phyloP scores from a whole-genome alignment of 2,888 invertebrate species.

The Athrips mouffetella region DNA sequence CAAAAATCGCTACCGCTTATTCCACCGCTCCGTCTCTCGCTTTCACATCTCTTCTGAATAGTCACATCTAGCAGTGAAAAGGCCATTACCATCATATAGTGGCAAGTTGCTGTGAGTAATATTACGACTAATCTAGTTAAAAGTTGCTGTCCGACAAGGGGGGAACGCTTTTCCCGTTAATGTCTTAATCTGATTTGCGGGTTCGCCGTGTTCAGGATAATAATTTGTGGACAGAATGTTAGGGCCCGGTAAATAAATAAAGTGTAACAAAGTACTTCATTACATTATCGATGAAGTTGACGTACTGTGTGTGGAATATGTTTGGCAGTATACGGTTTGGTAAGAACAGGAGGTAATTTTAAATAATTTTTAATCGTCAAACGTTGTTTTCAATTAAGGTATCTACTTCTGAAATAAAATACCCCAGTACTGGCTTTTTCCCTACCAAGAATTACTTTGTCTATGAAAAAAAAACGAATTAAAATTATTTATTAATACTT shows the following conservation, averaged over 20 bases:
- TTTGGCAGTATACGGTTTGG: too few species aligned
- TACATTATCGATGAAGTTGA: neutral
- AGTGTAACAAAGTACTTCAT: neutral
- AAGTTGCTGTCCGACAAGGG: conserved; percentile 17
- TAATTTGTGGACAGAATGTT: conserved; percentile 1
- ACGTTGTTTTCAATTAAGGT: too few species aligned
- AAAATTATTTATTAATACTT: too few species aligned
- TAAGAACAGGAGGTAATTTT: too few species aligned
- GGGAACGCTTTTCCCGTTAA: conserved; percentile 19
- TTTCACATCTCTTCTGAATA: neutral
- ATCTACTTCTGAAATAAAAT: too few species aligned
- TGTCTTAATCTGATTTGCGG: conserved; percentile 28
- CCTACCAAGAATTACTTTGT: too few species aligned
- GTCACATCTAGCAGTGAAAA: conserved; percentile 22
- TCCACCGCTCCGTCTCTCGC: neutral
- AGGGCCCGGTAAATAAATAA: neutral
- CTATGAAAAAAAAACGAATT: too few species aligned
- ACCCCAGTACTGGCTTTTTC: too few species aligned
- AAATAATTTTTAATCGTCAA: too few species aligned
- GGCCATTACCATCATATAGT: conserved; percentile 25
- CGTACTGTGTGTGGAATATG: neutral
- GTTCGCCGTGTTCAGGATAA: conserved; percentile 6
- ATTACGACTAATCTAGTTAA: conserved; percentile 29
- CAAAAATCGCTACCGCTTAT: neutral
- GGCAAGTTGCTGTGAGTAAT: conserved; percentile 20